phyloP scores from a whole-genome alignment of 1,140 invertebrate species.

The Papilio polyxenes region DNA sequence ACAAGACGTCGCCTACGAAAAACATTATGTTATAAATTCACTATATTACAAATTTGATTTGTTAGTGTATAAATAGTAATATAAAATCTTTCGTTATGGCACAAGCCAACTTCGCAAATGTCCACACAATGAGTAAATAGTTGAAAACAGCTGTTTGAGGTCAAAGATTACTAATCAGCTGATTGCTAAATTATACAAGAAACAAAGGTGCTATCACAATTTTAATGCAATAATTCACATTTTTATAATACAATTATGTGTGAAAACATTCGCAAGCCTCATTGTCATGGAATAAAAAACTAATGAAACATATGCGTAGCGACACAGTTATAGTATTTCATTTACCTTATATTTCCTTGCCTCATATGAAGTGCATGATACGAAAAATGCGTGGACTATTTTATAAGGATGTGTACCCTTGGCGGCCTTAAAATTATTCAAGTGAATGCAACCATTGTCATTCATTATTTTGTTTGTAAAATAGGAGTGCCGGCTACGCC shows the following conservation, averaged over 20 bases:
- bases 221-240: background rate
- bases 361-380: slow-evolving; percentile 86
- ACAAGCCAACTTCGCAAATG: background rate
- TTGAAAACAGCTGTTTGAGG: slow-evolving; percentile 66
- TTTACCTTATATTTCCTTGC: slow-evolving; percentile 86
- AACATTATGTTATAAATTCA: slow-evolving; percentile 31
- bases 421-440: slow-evolving; percentile 88
- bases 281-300: slow-evolving; percentile 22
- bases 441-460: slow-evolving; percentile 87
- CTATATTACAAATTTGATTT: background rate
- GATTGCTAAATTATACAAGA: slow-evolving; percentile 54
- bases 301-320: slow-evolving; percentile 27
- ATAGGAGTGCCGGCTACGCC: slow-evolving; percentile 51
- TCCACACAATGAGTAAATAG: background rate
- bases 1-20: slow-evolving; percentile 85
- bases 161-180: slow-evolving; percentile 75
- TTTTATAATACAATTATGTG: slow-evolving; percentile 28
- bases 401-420: slow-evolving; percentile 88
- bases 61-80: background rate
- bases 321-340: slow-evolving; percentile 32
- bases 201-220: slow-evolving; percentile 39
- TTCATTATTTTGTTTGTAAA: slow-evolving; percentile 81
- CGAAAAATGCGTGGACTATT: slow-evolving; percentile 89
- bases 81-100: background rate
- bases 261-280: slow-evolving; percentile 8